A percentile compares a stretch with the other conserved stretches of the same genome.
Evolutionary conservation across 2,888 invertebrate species (phyloP).

Genomic region (Chymomyza caudatula): DNA sequence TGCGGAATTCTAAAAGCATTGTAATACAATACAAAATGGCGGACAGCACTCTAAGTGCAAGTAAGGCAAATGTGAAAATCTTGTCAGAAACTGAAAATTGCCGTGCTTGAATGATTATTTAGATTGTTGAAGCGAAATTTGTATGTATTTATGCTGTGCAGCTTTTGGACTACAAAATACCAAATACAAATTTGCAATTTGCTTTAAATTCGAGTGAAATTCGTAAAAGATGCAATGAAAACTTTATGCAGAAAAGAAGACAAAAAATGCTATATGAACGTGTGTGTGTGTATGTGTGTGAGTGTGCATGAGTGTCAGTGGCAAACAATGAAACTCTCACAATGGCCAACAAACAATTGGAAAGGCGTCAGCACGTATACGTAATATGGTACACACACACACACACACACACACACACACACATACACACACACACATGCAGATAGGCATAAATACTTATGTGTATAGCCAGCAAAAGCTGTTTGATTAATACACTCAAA

Average conservation of each 20-base stretch:
- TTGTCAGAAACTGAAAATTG: neutral
- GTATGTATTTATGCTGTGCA: neutral
- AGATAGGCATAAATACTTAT: neutral
- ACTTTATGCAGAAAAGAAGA: no score
- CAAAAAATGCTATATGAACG: conserved; percentile 10
- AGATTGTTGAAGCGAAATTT: neutral
- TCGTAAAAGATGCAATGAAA: conserved; percentile 7
- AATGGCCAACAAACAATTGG: neutral
- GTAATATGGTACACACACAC: conserved; percentile 3
- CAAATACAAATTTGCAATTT: neutral
- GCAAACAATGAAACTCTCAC: neutral
- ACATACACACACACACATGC: neutral
- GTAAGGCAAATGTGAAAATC: neutral
- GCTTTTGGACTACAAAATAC: neutral
- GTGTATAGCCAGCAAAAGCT: neutral
- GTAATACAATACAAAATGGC: neutral
- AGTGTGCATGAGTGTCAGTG: conserved; percentile 3
- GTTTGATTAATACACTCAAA: neutral
- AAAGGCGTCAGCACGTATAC: conserved; percentile 54
- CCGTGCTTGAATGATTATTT: neutral
- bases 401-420: neutral
- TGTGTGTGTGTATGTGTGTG: conserved; percentile 2
- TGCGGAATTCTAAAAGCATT: neutral
- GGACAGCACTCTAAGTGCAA: neutral
- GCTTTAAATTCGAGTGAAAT: conserved; percentile 26